These are phyloP conservation scores for Archaeoteleia sp. DNA, from an alignment of 2,888 invertebrate species.

Conservation along the genomic window DNA sequence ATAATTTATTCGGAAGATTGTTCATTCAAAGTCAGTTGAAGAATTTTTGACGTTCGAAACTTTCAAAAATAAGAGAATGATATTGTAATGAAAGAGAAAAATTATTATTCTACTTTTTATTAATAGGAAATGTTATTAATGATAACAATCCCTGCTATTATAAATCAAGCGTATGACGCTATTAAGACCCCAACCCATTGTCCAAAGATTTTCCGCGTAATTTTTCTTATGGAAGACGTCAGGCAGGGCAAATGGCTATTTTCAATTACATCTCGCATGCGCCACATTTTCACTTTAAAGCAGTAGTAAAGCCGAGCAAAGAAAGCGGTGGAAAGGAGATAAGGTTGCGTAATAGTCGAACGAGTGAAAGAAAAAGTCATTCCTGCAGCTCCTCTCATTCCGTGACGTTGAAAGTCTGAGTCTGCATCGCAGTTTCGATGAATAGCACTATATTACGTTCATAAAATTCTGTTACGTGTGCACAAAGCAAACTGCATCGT, in stretches of 20 bases:
- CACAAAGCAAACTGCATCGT: slow-evolving; percentile 19
- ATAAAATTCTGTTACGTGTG: slow-evolving; percentile 45
- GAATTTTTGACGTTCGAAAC: too few relatives aligned
- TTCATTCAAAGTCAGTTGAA: too few relatives aligned
- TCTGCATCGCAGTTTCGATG: slow-evolving; percentile 30
- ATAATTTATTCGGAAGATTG: too few relatives aligned
- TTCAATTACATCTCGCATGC: slow-evolving; percentile 47
- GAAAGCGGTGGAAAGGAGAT: slow-evolving; percentile 25
- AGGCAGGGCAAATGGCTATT: slow-evolving; percentile 33
- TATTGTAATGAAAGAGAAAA: too few relatives aligned
- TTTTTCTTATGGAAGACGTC: slow-evolving; percentile 39
- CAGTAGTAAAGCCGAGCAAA: slow-evolving; percentile 30
- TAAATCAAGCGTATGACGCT: slow-evolving; percentile 28
- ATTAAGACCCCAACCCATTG: slow-evolving; percentile 14
- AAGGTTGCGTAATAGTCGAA: slow-evolving; percentile 33
- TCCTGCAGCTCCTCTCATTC: slow-evolving; percentile 32
- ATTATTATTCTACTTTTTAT: slow-evolving; percentile 16
- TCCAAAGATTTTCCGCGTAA: slow-evolving; percentile 32
- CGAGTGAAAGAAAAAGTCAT: slow-evolving; percentile 43
- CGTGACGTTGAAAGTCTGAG: slow-evolving; percentile 24
- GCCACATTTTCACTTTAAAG: slow-evolving; percentile 39
- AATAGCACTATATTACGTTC: slow-evolving; percentile 42
- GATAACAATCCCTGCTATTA: slow-evolving; percentile 6
- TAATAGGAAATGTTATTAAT: slow-evolving; percentile 11
- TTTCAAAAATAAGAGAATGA: too few relatives aligned